Base-by-base conservation (phyloP, 1,140 invertebrate genomes). In the Drosophila hydei region DNA sequence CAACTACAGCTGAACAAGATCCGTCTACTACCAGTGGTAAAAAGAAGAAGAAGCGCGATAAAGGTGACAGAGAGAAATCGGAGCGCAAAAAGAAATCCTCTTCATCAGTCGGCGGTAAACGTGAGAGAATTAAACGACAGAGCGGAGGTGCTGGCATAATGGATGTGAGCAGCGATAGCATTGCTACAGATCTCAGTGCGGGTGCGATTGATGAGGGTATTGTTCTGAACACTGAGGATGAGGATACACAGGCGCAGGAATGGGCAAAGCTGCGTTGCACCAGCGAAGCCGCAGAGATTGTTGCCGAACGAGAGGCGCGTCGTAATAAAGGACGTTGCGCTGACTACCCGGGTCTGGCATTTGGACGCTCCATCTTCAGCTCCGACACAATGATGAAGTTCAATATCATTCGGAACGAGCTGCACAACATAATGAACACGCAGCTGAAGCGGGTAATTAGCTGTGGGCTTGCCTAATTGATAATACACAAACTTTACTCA, bases 351-450 rank as follows among this genome's bases (percentile, higher is more conserved):
- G 97, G 97, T 4, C 92, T 98, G 7, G 97, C 97, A 0, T 97
- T 98, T 80, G 97, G 96, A 18, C 95, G 95, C 69, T 97, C 97
- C 18, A 96, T 98, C 88, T 98, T 99, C 92, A 98, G 97, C 90
- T 98, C 98, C 47, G 98, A 98, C 91, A 98, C 98, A 2, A 96
- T 98, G 95, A 99, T 99, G 95, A 99, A 98, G 92, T 98, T 99
- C 93, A 97, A 95, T 90, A 96, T 99, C 50, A 99, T 99, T 90
- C 95, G 95, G 91, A 99, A 99, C 92, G 98, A 99, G 93, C 94
- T 99, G 84, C 97, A 99, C 93, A 99, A 99, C 94, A 98, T 99
- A 87, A 97, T 98, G 94, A 96, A 97, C 91, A 97, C 97, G 91
- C 97, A 98, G 91, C 94, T 99, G 55, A 98, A 97, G 94, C 94